Evolutionary conservation across 2,113 vertebrate species (phyloP).

Genomic region (Zingel zingel): DNA sequence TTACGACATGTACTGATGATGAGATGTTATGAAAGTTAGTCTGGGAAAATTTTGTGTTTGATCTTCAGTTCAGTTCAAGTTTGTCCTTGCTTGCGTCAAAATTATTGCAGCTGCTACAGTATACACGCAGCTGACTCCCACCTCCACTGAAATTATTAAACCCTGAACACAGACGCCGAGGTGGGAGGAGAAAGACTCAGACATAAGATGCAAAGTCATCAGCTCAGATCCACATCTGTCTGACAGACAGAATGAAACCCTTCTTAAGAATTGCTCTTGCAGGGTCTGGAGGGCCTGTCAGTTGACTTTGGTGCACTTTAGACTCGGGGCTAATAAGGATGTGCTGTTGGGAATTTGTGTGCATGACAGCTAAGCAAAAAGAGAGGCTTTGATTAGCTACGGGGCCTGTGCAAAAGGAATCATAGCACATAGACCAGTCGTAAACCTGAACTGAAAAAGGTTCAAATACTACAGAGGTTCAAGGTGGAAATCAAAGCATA

Average conservation of each 20-base stretch:
- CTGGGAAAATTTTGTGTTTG: conserved; percentile 9
- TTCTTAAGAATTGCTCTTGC: conserved; percentile 63
- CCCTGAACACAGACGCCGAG: conserved; percentile 28
- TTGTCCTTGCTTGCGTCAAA: conserved; percentile 5
- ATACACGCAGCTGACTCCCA: conserved; percentile 8
- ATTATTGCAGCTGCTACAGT: conserved; percentile 14
- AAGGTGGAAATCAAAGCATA: conserved; percentile 37
- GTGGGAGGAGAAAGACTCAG: conserved; percentile 59
- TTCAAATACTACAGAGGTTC: conserved; percentile 34
- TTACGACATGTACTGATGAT: conserved; percentile 33
- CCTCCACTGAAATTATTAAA: conserved; percentile 36
- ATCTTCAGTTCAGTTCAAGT: conserved; percentile 36
- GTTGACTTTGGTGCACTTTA: conserved; percentile 70
- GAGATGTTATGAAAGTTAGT: conserved; percentile 20
- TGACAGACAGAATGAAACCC: conserved; percentile 61
- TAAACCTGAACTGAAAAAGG: conserved; percentile 42
- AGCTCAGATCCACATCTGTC: conserved; percentile 42
- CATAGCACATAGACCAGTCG: conserved; percentile 32
- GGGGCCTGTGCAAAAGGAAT: conserved; percentile 56
- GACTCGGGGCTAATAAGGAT: conserved; percentile 79
- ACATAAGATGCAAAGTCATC: conserved; percentile 61
- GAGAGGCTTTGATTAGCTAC: conserved; percentile 69
- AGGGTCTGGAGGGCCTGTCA: conserved; percentile 62
- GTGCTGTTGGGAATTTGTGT: conserved; percentile 75
- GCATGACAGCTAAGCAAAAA: conserved; percentile 72